Evolutionary conservation across 1,140 invertebrate genomes (phyloP), one percentile per base, ranked within the genome.

Genomic region (Heliconius hewitsoni): DNA sequence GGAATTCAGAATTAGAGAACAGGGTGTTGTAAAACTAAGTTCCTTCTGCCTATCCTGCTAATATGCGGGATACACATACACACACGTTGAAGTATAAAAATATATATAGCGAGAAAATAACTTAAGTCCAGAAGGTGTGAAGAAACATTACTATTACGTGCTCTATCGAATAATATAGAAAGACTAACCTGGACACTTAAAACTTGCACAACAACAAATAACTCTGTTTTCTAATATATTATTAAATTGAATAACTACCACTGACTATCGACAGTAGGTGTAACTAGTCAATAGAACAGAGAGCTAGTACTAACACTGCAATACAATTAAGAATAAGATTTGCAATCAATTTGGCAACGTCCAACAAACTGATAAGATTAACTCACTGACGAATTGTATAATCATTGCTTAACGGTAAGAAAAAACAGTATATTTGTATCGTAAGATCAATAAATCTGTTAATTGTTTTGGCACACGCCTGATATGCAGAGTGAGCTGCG

Each of bases 301-400:
- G 60, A 30, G 27, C 60, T 66, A 5, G 60, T 30, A 66, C 60
- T 66, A 30, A 66, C 8, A 66, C 11, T 66, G 60, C 23, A 23
- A 16, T 66, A 27, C 60, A 30, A 16, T 60, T 27, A 27, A 1
- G 57, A 60, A 11, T 66, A 27, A 66, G 23, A 30, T 66, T 66
- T 27, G 23, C 46, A 70, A 71, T 27, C 60, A 46, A 70, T 76
- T 76, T 76, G 74, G 74, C 74, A 70, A 18, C 74, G 74, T 71
- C 71, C 74, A 23, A 4, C 16, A 8, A n/a, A 11, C 55, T 66
- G 19, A 52, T 52, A 34, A 76, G 5, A 46, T 13, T 46, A 57
- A 5, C 57, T 71, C 57, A 57, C 66, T 55, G 73, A 60, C 52
- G 73, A 60, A 66, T 71, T 50, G 55, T 60, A 19, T 71, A 76